Evolutionary conservation across 2,113 vertebrate species (phyloP), one percentile per base, ranked within the genome.

Genomic region (Cyprinus carpio): DNA sequence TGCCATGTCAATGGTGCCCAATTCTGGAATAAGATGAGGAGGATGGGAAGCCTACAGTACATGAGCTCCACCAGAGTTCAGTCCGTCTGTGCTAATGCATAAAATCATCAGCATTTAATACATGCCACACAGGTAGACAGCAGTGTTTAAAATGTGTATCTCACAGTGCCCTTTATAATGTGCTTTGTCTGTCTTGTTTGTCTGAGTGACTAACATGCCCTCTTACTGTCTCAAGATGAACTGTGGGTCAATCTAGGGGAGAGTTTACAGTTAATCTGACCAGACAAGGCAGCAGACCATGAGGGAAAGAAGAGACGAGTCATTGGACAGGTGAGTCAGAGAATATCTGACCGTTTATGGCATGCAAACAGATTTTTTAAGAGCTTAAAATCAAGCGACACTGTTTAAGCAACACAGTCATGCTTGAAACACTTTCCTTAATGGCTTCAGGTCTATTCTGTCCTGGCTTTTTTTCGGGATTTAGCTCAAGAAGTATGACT

Each of bases 101-200:
- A 86, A 84, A 81, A 82, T n/a, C 56, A 86, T 67, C 81, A 85
- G 78, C 20, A 37, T 23, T 89, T 85, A 84, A 85, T 69, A 40
- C 67, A 23, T 2, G 25, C 49, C 18, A 31, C 54, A 65, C 75
- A 86, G 76, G 43, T 56, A 75, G 49, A 46, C 54, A 72, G 51
- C 27, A 82, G 58, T 79, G 51, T 43, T 86, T 85, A 87, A 85
- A 16, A 43, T 31, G 20, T 8, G 3, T 40, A 37, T 40, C 0
- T 71, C 20, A 23, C 31, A 37, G 31, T 23, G 34, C 31, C 62
- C 23, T 74, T 25, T 43, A n/a, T 46, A 25, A n/a, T 16, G 11
- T 74, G 20, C 27, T n/a, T 20, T 77, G 9, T 58, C 20, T 79
- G 15, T 16, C 67, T 8, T 64, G 34, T 62, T 18, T 34, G 51